Evolutionary conservation across 1,140 invertebrate genomes (phyloP).

Genomic region (Pogonomyrmex barbatus): DNA sequence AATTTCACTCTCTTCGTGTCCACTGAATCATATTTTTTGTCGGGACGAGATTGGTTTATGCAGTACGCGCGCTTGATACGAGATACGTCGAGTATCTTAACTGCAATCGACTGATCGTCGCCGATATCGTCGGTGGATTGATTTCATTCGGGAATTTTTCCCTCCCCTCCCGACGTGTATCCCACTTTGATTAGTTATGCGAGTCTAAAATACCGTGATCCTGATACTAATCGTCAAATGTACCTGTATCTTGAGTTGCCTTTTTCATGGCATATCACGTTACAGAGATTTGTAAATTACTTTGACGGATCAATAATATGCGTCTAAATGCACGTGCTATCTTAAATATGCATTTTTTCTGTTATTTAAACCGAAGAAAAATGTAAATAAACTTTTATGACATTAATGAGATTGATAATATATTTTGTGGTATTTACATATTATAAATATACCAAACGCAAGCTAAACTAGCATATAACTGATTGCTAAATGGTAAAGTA

Average conservation of each 20-base stretch:
- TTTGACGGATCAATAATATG: background rate
- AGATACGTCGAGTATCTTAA: constrained; percentile 47
- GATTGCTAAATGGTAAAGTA: constrained; percentile 15
- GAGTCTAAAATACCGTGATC: constrained; percentile 11
- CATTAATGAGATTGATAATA: background rate
- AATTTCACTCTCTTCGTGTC: constrained; percentile 51
- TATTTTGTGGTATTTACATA: constrained; percentile 13
- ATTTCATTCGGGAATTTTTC: constrained; percentile 32
- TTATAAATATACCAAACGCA: background rate
- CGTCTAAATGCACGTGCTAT: background rate
- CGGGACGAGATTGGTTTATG: constrained; percentile 17
- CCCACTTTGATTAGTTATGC: constrained; percentile 43
- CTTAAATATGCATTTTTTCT: background rate
- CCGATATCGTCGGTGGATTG: constrained; percentile 7
- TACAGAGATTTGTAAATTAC: background rate
- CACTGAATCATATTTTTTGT: constrained; percentile 56
- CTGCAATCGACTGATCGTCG: constrained; percentile 6
- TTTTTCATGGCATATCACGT: background rate
- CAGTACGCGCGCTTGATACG: constrained; percentile 43
- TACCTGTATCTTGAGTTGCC: background rate
- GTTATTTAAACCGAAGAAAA: background rate
- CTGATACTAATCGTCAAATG: background rate
- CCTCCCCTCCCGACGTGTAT: background rate
- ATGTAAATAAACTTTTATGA: background rate
- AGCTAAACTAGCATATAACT: constrained; percentile 4